Evolutionary conservation across 2,888 invertebrate genomes (phyloP).

Genomic region (Panopea generosa): DNA sequence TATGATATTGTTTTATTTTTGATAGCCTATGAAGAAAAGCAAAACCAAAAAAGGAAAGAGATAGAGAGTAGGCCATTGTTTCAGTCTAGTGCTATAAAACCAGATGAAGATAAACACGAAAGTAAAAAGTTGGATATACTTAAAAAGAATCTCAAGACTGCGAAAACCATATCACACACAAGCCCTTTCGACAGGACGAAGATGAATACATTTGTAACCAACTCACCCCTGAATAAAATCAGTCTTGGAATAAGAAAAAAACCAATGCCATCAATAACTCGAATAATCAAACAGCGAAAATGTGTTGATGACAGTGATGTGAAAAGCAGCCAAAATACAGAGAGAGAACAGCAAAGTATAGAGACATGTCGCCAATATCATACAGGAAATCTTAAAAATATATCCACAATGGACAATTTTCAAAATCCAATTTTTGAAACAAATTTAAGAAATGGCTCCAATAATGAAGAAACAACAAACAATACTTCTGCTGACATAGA

Average conservation of each 20-base stretch:
- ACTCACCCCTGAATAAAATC: constrained; percentile 25
- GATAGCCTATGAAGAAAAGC: constrained; percentile 80
- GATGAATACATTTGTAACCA: constrained; percentile 19
- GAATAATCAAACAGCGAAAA: background rate
- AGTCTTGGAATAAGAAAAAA: constrained; percentile 47
- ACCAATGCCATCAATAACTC: background rate
- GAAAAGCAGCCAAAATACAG: background rate
- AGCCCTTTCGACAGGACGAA: constrained; percentile 48
- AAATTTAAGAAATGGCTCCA: too few species aligned
- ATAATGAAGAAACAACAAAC: too few species aligned
- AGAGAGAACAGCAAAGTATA: background rate
- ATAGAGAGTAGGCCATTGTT: constrained; percentile 78
- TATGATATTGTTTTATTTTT: constrained; percentile 23
- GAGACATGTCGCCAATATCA: too few species aligned
- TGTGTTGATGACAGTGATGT: background rate
- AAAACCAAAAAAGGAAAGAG: constrained; percentile 76
- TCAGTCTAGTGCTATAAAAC: constrained; percentile 23
- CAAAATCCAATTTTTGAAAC: background rate
- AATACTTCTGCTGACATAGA: too few species aligned
- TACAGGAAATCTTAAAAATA: too few species aligned
- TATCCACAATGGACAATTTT: background rate
- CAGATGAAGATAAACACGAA: constrained; percentile 12
- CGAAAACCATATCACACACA: constrained; percentile 13
- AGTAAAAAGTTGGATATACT: constrained; percentile 48
- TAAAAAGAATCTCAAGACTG: constrained; percentile 34